phyloP scores from a whole-genome alignment of 2,797 vertebrate species.

The Bradypodion ventrale region DNA sequence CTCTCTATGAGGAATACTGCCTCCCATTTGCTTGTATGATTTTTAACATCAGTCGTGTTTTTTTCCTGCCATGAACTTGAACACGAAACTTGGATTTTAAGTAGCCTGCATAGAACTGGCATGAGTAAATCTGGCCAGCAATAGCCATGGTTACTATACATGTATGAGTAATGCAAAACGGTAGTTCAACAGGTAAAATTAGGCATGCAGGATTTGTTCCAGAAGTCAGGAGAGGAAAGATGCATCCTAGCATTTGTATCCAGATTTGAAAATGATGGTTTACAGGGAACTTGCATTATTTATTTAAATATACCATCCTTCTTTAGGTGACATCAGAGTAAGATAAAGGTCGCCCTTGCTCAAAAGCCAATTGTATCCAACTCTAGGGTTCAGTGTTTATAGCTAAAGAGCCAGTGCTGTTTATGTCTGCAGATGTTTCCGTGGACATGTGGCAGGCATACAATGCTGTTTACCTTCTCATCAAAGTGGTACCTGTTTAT shows the following conservation, averaged over 20 bases:
- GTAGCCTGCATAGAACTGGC: background rate
- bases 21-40: background rate
- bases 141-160: background rate
- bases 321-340: background rate
- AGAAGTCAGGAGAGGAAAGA: background rate
- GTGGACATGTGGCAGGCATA: too few species aligned
- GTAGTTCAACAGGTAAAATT: background rate
- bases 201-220: background rate
- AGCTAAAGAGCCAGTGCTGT: too few species aligned
- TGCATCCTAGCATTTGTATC: background rate
- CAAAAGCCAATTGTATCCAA: too few species aligned
- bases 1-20: background rate
- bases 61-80: background rate
- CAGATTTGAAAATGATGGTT: background rate
- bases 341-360: too few species aligned
- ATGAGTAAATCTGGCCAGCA: background rate
- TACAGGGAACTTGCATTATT: background rate
- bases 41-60: background rate
- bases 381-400: too few species aligned
- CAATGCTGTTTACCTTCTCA: too few species aligned
- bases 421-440: too few species aligned
- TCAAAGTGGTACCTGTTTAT: too few species aligned
- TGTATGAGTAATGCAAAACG: background rate
- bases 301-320: background rate
- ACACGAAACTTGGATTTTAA: background rate